phyloP scores from a whole-genome alignment of 2,888 invertebrate species.

The Synanthedon tipuliformis region DNA sequence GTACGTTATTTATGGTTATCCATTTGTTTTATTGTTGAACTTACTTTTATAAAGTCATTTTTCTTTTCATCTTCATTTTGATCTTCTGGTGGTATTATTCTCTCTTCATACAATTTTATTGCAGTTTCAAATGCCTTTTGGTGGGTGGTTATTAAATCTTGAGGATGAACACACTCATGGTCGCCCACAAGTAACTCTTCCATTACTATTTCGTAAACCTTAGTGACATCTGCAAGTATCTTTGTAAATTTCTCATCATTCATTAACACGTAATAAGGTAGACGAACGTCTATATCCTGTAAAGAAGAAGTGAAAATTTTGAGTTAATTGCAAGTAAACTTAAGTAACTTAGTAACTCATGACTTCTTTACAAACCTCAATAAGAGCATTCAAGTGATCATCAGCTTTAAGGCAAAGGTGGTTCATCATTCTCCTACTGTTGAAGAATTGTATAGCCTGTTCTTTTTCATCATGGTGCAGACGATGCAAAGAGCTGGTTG shows the following conservation, averaged over 20 bases:
- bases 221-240: slow-evolving; percentile 9
- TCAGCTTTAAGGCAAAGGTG: not conserved
- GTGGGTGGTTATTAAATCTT: slow-evolving; percentile 10
- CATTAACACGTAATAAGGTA: slow-evolving; percentile 13
- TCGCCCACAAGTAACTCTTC: not conserved
- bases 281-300: slow-evolving; percentile 18
- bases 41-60: too few species aligned
- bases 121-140: slow-evolving; percentile 7
- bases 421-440: not conserved
- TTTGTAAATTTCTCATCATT: slow-evolving; percentile 20
- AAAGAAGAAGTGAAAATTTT: not conserved
- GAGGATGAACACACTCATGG: slow-evolving; percentile 12
- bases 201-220: slow-evolving; percentile 12
- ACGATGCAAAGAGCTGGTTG: not conserved
- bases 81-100: slow-evolving; percentile 5
- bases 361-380: not conserved
- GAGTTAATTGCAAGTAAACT: too few species aligned
- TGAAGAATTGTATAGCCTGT: not conserved
- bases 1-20: too few species aligned
- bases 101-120: slow-evolving; percentile 4
- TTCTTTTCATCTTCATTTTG: slow-evolving; percentile 6
- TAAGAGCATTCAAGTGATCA: not conserved
- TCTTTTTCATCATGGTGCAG: not conserved
- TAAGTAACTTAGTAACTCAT: not conserved
- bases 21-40: too few species aligned